A percentile compares a stretch with the other conserved stretches of the same genome.
Conservation (phyloP, 2,113 vertebrate species). For the Microtus richardsoni region DNA sequence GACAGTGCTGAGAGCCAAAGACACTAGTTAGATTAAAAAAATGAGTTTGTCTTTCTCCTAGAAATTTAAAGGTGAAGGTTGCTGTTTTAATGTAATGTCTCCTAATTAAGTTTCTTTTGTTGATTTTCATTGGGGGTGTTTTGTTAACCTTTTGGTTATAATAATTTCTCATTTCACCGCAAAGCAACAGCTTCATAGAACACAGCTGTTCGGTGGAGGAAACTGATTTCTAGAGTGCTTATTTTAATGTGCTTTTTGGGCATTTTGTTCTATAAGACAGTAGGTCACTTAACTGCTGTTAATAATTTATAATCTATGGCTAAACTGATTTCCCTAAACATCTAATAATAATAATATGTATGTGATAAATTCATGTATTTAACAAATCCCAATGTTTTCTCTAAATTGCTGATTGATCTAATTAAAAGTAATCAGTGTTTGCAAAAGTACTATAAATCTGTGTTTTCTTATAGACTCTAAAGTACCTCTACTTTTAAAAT, state of each 20-base stretch:
- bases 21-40: not conserved
- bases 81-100: not conserved
- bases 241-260: not conserved
- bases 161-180: not conserved
- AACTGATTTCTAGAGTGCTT: not conserved
- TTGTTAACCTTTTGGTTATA: conserved; percentile 33
- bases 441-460: not conserved
- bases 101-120: conserved; percentile 39
- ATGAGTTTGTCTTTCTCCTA: not conserved
- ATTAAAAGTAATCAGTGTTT: not conserved
- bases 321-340: not conserved
- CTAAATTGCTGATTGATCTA: not conserved
- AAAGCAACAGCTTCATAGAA: conserved; percentile 25
- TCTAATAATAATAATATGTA: not conserved
- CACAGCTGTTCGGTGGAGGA: not conserved
- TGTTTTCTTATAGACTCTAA: not conserved
- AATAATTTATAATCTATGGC: not conserved
- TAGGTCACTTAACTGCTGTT: not conserved
- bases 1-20: not conserved
- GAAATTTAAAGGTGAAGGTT: conserved; percentile 38
- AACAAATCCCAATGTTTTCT: conserved; percentile 49
- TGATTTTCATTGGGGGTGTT: not conserved
- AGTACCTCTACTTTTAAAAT: conserved; percentile 19
- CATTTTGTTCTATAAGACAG: not conserved
- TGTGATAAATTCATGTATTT: not conserved